phyloP scores from a whole-genome alignment of 2,888 invertebrate genomes.

The Tenthredo notha region DNA sequence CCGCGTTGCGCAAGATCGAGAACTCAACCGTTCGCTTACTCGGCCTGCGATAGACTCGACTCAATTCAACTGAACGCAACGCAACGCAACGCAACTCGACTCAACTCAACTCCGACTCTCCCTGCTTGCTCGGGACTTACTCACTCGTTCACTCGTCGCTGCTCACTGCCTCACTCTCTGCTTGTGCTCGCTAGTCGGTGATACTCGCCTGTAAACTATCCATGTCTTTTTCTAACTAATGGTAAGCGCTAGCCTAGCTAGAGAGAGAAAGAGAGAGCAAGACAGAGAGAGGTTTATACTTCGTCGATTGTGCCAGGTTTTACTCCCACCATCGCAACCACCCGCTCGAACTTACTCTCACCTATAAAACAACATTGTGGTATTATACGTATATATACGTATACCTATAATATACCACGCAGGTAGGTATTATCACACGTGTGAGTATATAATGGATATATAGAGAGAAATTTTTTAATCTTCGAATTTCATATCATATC shows the following conservation, averaged over 20 bases:
- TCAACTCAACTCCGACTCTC: slow-evolving; percentile 37
- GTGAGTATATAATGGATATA: no score
- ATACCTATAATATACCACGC: no score
- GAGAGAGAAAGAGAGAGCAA: slow-evolving; percentile 49
- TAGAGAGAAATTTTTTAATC: no score
- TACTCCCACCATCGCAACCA: slow-evolving; percentile 6
- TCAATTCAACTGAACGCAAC: slow-evolving; percentile 55
- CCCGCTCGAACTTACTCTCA: not conserved
- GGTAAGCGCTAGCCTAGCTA: slow-evolving; percentile 29
- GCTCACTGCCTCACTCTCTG: slow-evolving; percentile 57
- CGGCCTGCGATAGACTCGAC: slow-evolving; percentile 62
- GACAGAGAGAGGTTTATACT: slow-evolving; percentile 33
- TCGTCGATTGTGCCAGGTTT: slow-evolving; percentile 38
- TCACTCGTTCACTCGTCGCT: slow-evolving; percentile 39
- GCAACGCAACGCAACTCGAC: slow-evolving; percentile 36
- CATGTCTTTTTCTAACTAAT: not conserved
- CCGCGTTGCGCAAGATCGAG: slow-evolving; percentile 31
- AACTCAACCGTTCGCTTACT: slow-evolving; percentile 57
- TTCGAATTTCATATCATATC: no score
- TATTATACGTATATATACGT: no score
- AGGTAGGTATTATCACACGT: no score
- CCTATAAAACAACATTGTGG: not conserved
- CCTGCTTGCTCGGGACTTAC: slow-evolving; percentile 39
- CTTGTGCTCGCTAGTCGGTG: not conserved
- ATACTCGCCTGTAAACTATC: not conserved